Conservation (phyloP, 1,140 invertebrate genomes). For the Chelonus insularis region DNA sequence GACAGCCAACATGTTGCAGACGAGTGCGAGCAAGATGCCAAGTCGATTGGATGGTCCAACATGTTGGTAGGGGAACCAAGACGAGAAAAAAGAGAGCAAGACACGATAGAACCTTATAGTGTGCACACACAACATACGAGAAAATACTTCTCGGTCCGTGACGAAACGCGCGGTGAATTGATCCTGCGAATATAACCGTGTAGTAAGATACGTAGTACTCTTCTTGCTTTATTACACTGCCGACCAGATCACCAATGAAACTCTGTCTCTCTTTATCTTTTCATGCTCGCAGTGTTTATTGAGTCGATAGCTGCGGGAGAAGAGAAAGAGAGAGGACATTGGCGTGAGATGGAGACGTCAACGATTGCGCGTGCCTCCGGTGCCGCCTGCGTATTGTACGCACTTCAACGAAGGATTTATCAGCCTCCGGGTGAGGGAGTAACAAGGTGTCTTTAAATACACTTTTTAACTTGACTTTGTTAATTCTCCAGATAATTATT, state of each 20-base stretch:
- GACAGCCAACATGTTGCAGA: conserved; percentile 14
- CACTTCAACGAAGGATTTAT: conserved; percentile 21
- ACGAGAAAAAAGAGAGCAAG: neutral
- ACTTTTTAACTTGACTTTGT: neutral
- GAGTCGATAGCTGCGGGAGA: neutral
- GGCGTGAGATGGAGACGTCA: conserved; percentile 17
- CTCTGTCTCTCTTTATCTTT: neutral
- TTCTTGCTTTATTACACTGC: neutral
- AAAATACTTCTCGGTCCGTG: conserved; percentile 18
- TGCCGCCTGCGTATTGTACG: conserved; percentile 16
- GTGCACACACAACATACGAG: conserved; percentile 5
- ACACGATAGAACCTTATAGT: conserved; percentile 2
- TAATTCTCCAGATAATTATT: too few relatives aligned
- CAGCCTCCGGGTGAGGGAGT: conserved; percentile 10
- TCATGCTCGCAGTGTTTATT: neutral
- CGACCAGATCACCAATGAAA: neutral
- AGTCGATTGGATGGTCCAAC: neutral
- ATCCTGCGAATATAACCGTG: conserved; percentile 17
- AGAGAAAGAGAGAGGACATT: neutral
- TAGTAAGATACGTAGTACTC: neutral
- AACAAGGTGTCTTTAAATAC: neutral
- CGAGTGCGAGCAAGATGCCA: neutral
- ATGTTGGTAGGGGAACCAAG: neutral
- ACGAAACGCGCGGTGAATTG: conserved; percentile 29
- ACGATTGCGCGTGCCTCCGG: conserved; percentile 18